Evolutionary conservation across 2,113 vertebrate species (phyloP), one percentile per base, ranked within the genome.

Genomic region (Alectura lathami): DNA sequence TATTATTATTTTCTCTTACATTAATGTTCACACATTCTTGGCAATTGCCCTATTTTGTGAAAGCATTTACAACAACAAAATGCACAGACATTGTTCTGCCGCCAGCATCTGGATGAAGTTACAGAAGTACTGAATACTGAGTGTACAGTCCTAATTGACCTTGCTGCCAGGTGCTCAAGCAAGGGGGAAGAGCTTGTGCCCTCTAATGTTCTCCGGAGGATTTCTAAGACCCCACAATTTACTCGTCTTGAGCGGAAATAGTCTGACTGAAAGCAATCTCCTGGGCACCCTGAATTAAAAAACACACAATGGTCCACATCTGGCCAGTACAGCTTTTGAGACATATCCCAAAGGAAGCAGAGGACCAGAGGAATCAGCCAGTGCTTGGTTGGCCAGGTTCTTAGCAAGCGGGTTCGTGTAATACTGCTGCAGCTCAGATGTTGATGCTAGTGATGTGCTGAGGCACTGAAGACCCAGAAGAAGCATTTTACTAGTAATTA

Each of bases 1-100:
- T 63, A 34, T 77, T 88, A 34, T 51, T 53, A 86, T 75, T 81
- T 66, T 40, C 14, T 64, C 79, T 92, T 66, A 83, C 76, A 90
- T 92, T 54, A 76, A 86, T 34, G 36, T 83, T 91, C 90, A 75
- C 86, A 90, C 56, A 68, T 86, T 75, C 75, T 81, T 94, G 85
- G 79, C 91, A 93, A 72, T 26, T 53, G 34, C 74, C 89, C 0
- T 3, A 67, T 81, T 78, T 90, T 80, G 60, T 48, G 85, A 70
- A 94, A 95, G 40, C 32, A 90, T 81, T 95, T 83, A 91, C 64
- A 88, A 77, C 24, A 80, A 88, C 30, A 88, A 83, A 83, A 94
- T 20, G 48, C 29, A 81, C 3, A 29, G 64, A 50, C 48, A 36
- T 34, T 64, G 43, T n/a, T 83, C 76, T 81, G 76, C 38, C 83